Evolutionary conservation across 1,140 invertebrate genomes (phyloP), one percentile per base, ranked within the genome.

Genomic region (Paracyclopina nana): DNA sequence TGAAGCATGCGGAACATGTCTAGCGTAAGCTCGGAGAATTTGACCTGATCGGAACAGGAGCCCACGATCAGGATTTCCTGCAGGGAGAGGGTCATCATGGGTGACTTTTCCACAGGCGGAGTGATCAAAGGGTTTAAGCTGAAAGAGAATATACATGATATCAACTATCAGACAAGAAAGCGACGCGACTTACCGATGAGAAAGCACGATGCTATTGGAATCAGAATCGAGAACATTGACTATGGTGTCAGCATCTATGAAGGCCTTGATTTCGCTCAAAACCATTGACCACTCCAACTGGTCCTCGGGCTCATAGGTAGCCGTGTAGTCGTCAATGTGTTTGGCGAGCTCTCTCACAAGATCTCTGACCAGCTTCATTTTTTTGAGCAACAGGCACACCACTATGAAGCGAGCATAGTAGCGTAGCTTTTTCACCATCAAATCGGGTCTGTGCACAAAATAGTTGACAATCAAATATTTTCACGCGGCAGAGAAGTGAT

Each of bases 1-100:
- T 95, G 90, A 34, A 95, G 71, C 78, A 97, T 94, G 56, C 88
- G 72, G 63, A 88, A 97, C 90, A 96, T 97, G 66, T 97, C 91
- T 70, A 97, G 79, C 16, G 91, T 94, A 50, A 96, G 68, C 66
- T 95, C 90, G 57, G 86, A 92, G 68, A 95, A 95, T 66, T 94
- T 94, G n/a, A 90, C 83, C 72, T 95, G 88, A 62, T 92, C 83
- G 57, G 78, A 75, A 59, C 82, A 82, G 62, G 88, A 91, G 31
- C 91, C 90, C 45, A 96, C 78, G 55, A 96, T 90, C 25, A 95
- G 69, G 55, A 91, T 87, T 70, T 96, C 91, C 69, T 92, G 85
- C 16, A 95, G 70, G 30, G 77, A 78, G 49, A 92, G 70, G 60
- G 77, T 80, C 82, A 85, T 85, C 16, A 55, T 74, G 56, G 80